Evolutionary conservation across 1,140 invertebrate genomes (phyloP), one percentile per base, ranked within the genome.

Genomic region (Drosophila repletoides): DNA sequence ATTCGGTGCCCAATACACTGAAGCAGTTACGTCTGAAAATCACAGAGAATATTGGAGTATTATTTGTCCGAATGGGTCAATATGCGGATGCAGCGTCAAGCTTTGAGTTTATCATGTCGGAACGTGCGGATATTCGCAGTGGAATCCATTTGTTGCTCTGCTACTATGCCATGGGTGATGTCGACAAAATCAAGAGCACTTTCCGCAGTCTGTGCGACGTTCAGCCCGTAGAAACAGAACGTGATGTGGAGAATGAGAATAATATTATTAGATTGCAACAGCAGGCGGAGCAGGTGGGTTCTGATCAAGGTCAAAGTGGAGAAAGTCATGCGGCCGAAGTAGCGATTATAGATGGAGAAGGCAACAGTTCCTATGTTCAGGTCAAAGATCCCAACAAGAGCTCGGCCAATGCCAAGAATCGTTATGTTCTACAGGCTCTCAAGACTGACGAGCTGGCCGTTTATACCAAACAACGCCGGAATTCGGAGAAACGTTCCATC

Each of bases 31-130:
- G 97, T 84, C 95, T 98, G 67, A 98, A 98, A 92, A 98, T 99
- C 48, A 98, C 98, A 94, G 97, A 99, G 90, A 99, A 99, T 84
- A 99, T 99, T 89, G 98, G 97, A 0, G 94, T 99, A 58, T 92
- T 98, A 5, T 96, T 99, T 90, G 95, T 99, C 0, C 96, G 96
- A 89, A 96, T 99, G 95, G 97, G 96, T 5, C 97, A 98, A 89
- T 98, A 97, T 89, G 95, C 95, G 71, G 98, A 99, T 90, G 98
- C 98, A 0, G 95, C 97, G 22, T 96, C 95, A 9, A 98, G 97
- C 87, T 99, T 99, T 91, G 98, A 99, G 90, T 98, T 98, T 91
- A 98, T 99, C 48, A 98, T 99, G 97, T 95, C 96, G 55, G 98
- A 99, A 89, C 95, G 96, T 74, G 94, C 97, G 1, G 96, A 97